phyloP scores from a whole-genome alignment of 2,113 vertebrate species.

The Phalacrocorax brasilianus region DNA sequence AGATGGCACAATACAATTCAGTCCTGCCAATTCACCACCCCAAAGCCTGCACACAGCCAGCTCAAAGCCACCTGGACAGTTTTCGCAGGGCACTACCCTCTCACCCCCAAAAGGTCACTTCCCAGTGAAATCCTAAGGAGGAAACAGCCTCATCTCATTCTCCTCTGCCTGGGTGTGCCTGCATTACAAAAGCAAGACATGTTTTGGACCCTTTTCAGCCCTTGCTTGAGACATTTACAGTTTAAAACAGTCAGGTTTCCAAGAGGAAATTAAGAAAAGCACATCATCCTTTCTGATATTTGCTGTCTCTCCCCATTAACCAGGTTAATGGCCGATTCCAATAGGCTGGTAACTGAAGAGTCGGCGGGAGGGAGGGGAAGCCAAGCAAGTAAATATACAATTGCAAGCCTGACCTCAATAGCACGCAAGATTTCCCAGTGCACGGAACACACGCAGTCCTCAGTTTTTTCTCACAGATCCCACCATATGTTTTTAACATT shows the following conservation, averaged over 20 bases:
- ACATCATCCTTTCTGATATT: slow-evolving; percentile 23
- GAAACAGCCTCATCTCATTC: background rate
- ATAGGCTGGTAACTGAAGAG: slow-evolving; percentile 7
- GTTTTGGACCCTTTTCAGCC: background rate
- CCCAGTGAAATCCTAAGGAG: background rate
- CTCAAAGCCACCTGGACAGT: background rate
- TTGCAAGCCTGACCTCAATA: background rate
- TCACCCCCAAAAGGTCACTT: background rate
- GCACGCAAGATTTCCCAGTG: background rate
- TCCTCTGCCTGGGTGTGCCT: background rate
- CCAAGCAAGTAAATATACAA: background rate
- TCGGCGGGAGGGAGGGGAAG: background rate
- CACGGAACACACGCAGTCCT: background rate
- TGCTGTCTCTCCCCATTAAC: slow-evolving; percentile 43
- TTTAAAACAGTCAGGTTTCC: background rate
- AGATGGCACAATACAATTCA: background rate
- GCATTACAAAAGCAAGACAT: background rate
- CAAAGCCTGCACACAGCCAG: background rate
- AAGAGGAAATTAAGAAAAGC: background rate
- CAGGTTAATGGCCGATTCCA: slow-evolving; percentile 35
- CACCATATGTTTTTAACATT: background rate
- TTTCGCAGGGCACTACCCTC: background rate
- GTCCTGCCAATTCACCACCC: background rate
- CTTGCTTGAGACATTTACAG: background rate
- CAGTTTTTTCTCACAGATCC: background rate